A percentile compares a stretch with the other conserved stretches of the same genome.
These are phyloP conservation scores for Octodon degus DNA, from an alignment of 2,113 vertebrate genomes.

Conservation along the genomic window DNA sequence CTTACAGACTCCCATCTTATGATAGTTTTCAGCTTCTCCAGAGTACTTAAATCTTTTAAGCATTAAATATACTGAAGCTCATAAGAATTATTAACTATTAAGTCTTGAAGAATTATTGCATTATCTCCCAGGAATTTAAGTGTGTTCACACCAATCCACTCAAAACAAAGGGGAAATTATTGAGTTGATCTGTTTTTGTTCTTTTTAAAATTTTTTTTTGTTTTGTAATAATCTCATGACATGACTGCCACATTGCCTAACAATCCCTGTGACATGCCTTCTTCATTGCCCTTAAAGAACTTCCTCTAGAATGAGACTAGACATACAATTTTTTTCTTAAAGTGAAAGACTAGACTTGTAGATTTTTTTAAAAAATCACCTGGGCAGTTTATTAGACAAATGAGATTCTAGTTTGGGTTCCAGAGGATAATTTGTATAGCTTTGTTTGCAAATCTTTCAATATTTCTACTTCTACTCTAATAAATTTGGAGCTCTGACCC, in stretches of 20 bases:
- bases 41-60: constrained; percentile 20
- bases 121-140: neutral
- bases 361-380: neutral
- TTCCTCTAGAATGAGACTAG: constrained; percentile 56
- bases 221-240: constrained; percentile 9
- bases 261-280: neutral
- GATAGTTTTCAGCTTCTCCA: constrained; percentile 27
- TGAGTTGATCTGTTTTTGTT: neutral
- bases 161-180: neutral
- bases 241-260: neutral
- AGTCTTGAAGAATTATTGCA: constrained; percentile 1
- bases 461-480: constrained; percentile 40
- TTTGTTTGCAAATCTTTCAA: constrained; percentile 13
- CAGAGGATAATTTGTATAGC: neutral
- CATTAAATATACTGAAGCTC: neutral
- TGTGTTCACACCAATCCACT: neutral
- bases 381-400: constrained; percentile 6
- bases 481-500: constrained; percentile 12
- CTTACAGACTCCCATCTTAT: neutral
- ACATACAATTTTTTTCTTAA: neutral
- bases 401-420: constrained; percentile 38
- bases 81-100: neutral
- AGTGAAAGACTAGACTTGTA: neutral
- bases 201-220: neutral
- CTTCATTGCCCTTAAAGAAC: neutral